phyloP scores from a whole-genome alignment of 1,140 invertebrate genomes.

The Zaprionus ornatus region DNA sequence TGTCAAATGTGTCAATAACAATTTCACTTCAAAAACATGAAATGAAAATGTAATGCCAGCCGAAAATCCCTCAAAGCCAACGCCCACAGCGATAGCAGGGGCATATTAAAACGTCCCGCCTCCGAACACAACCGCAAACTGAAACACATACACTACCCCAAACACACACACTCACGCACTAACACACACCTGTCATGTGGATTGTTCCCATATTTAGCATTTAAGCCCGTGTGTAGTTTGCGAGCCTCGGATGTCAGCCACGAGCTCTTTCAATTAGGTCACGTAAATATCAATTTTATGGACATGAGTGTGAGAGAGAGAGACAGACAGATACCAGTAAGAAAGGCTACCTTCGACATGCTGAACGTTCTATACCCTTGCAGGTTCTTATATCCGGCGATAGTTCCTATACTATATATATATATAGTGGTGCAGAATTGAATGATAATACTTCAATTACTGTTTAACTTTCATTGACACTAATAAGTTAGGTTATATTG shows the following conservation, averaged over 20 bases:
- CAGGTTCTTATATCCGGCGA: no score
- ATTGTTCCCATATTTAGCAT: slow-evolving; percentile 37
- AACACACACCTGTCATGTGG: slow-evolving; percentile 2
- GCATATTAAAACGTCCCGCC: slow-evolving; percentile 36
- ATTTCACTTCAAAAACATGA: slow-evolving; percentile 62
- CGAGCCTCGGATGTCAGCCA: slow-evolving; percentile 22
- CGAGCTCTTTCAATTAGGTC: slow-evolving; percentile 15
- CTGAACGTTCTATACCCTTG: no score
- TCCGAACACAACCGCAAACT: not conserved
- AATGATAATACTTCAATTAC: no score
- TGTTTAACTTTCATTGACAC: no score
- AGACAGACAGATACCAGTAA: no score
- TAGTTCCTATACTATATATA: no score
- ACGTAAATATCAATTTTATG: slow-evolving; percentile 37
- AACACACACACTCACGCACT: not conserved
- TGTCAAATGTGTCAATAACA: slow-evolving; percentile 79
- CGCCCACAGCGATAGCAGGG: slow-evolving; percentile 21
- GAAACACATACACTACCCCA: not conserved
- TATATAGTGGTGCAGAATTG: no score
- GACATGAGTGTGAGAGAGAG: not conserved
- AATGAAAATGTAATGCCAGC: slow-evolving; percentile 60
- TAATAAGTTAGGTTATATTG: no score
- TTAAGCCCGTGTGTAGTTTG: slow-evolving; percentile 28
- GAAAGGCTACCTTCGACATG: no score
- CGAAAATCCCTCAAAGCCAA: slow-evolving; percentile 34